Conservation (phyloP, 2,797 vertebrate species). For the Halcyon leucocephala region DNA sequence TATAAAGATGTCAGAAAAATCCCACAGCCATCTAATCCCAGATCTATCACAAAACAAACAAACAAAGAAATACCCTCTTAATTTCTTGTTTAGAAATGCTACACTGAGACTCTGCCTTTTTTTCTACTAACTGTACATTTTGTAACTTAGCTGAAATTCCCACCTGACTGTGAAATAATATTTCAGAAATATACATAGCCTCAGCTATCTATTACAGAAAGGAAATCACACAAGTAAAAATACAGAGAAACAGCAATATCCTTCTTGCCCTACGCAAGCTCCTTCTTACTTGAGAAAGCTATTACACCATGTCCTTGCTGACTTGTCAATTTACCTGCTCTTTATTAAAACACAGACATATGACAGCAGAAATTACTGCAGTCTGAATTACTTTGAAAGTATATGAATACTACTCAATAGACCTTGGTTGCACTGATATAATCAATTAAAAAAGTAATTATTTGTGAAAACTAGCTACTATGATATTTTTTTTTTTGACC, state of each 20-base stretch:
- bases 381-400: conserved; percentile 15
- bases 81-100: not conserved
- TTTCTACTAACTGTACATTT: not conserved
- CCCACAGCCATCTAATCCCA: not conserved
- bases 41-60: not conserved
- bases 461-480: conserved; percentile 15
- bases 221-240: conserved; percentile 16
- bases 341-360: conserved; percentile 46
- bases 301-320: not conserved
- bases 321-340: conserved; percentile 38
- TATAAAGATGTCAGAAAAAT: not conserved
- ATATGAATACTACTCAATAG: not conserved
- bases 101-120: not conserved
- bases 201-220: not conserved
- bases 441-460: conserved; percentile 23
- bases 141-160: not conserved
- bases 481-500: not conserved
- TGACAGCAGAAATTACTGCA: conserved; percentile 34
- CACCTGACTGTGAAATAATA: not conserved
- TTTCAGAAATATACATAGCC: not conserved
- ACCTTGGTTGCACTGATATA: not conserved
- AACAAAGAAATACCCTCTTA: not conserved
- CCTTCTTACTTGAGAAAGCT: not conserved
- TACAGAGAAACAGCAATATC: conserved; percentile 15
- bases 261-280: not conserved